Evolutionary conservation across 2,113 vertebrate species (phyloP).

Genomic region (Hemibagrus wyckioides): DNA sequence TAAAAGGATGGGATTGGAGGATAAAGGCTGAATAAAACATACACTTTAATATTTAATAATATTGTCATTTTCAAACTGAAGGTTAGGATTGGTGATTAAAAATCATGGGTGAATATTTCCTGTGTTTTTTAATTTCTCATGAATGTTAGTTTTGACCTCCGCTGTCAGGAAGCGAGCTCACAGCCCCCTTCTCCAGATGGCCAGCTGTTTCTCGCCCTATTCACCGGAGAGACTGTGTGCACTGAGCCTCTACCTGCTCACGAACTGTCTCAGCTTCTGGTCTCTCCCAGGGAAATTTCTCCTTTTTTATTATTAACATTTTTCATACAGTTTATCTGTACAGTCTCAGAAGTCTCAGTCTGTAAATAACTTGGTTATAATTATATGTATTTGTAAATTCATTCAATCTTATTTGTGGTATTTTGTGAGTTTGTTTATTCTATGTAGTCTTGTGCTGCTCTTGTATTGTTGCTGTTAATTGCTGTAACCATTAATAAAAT

Average conservation of each 20-base stretch:
- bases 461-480: no score
- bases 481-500: no score
- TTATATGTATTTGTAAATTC: no score
- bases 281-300: neutral
- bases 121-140: neutral
- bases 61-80: no score
- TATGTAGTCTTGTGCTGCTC: no score
- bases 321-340: no score
- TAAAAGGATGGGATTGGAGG: neutral
- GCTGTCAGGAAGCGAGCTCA: neutral
- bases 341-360: no score
- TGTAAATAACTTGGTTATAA: no score
- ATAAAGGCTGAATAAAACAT: neutral
- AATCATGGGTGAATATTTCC: neutral
- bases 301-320: no score
- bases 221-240: neutral
- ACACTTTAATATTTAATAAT: no score
- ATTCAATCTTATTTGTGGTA: no score
- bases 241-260: neutral
- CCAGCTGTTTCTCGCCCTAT: neutral
- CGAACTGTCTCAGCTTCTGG: neutral
- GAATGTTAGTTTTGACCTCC: neutral
- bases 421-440: no score
- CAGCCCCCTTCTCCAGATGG: neutral
- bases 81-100: neutral